A percentile compares a stretch with the other conserved stretches of the same genome.
Conservation (phyloP, 53 echinoderm and acorn worm genomes). For the Echinarachnius parma region DNA sequence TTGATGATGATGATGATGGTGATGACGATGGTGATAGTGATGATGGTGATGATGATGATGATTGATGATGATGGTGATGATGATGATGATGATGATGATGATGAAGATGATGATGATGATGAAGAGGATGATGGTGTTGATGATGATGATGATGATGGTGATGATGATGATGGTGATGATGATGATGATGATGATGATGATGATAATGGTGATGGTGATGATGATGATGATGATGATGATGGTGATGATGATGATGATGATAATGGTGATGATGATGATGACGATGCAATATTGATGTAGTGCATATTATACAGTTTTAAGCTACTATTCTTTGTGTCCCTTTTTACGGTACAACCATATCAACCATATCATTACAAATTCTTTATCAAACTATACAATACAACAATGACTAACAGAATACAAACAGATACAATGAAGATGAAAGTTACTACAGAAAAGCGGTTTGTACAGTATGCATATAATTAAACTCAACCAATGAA, state of each 20-base stretch:
- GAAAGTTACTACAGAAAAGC: too few relatives aligned
- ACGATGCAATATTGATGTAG: background rate
- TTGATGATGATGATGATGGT: background rate
- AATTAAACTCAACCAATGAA: too few relatives aligned
- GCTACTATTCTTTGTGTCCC: too few relatives aligned
- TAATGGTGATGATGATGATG: background rate
- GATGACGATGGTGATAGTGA: background rate
- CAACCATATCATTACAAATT: too few relatives aligned
- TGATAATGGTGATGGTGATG: background rate
- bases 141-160: background rate
- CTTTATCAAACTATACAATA: too few relatives aligned
- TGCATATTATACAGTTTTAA: too few relatives aligned
- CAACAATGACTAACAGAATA: too few relatives aligned
- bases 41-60: background rate
- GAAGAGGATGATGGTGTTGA: background rate
- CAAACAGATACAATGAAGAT: too few relatives aligned
- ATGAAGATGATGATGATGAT: background rate
- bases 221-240: conserved; percentile 15
- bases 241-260: conserved; percentile 13
- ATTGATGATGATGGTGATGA: background rate
- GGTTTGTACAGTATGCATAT: too few relatives aligned
- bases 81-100: background rate
- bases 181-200: background rate
- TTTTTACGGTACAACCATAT: too few relatives aligned
- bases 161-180: background rate